A percentile compares a stretch with the other conserved stretches of the same genome.
phyloP scores from a whole-genome alignment of 2,797 vertebrate species.

The Uromys caudimaculatus region DNA sequence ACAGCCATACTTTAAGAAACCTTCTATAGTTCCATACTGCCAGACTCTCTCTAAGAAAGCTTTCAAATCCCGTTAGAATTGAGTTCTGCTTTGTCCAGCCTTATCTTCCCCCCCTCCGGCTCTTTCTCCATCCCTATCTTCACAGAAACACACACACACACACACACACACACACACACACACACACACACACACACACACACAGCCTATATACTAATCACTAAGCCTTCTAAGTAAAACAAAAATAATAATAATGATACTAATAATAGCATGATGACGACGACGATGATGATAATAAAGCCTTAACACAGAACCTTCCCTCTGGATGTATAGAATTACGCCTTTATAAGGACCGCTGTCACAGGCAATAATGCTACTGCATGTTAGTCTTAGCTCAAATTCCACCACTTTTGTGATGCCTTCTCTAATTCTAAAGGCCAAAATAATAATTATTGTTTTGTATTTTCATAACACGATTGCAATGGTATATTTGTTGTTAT shows the following conservation, averaged over 20 bases:
- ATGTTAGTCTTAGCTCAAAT: not conserved
- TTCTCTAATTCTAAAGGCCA: not conserved
- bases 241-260: not conserved
- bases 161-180: not conserved
- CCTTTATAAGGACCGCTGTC: not conserved
- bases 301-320: not conserved
- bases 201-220: not conserved
- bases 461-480: not conserved
- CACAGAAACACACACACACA: not conserved
- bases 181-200: not conserved
- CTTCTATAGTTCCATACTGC: not conserved
- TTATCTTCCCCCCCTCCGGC: not conserved
- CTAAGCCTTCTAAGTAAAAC: slow-evolving; percentile 27
- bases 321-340: not conserved
- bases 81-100: not conserved
- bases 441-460: not conserved
- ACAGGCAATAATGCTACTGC: not conserved
- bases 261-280: too few species aligned
- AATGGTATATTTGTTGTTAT: not conserved
- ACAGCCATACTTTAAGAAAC: slow-evolving; percentile 40
- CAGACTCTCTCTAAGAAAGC: not conserved
- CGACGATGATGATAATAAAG: not conserved
- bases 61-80: slow-evolving; percentile 31
- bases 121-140: not conserved
- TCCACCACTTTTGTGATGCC: not conserved